A percentile compares a stretch with the other conserved stretches of the same genome.
Conservation (phyloP, 1,140 invertebrate genomes). For the Drosophila dunni region DNA sequence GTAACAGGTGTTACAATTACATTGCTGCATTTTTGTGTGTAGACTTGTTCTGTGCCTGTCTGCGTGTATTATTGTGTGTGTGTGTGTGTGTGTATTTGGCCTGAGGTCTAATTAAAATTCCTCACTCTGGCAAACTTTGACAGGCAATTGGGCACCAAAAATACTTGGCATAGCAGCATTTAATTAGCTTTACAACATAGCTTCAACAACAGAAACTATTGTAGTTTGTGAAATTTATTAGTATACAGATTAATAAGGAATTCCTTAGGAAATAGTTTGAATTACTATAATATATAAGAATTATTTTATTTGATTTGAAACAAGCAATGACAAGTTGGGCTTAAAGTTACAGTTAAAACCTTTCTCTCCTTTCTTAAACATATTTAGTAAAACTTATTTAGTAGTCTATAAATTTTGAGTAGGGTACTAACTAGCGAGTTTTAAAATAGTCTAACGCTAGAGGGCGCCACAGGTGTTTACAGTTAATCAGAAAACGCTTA, state of each 20-base stretch:
- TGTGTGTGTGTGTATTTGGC: neutral
- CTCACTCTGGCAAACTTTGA: neutral
- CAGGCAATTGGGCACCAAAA: conserved; percentile 17
- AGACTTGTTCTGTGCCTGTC: neutral
- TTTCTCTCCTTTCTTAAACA: too few species aligned
- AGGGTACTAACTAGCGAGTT: neutral
- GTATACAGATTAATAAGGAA: neutral
- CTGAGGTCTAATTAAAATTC: conserved; percentile 43
- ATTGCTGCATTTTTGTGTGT: conserved; percentile 13
- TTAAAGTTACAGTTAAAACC: too few species aligned
- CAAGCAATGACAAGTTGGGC: too few species aligned
- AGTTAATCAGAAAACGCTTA: conserved; percentile 77
- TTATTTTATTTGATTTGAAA: too few species aligned
- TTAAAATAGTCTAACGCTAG: neutral
- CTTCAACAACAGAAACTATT: conserved; percentile 4
- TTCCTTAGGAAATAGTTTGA: too few species aligned
- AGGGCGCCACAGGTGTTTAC: conserved; percentile 38
- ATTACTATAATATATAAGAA: too few species aligned
- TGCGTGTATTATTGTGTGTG: neutral
- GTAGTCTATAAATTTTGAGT: neutral
- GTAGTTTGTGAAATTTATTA: neutral
- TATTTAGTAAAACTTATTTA: neutral
- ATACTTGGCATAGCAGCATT: conserved; percentile 20
- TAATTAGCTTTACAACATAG: conserved; percentile 12
- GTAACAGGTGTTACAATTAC: conserved; percentile 27